Conservation (phyloP, 2,888 invertebrate genomes). For the Pachymerium ferrugineum region DNA sequence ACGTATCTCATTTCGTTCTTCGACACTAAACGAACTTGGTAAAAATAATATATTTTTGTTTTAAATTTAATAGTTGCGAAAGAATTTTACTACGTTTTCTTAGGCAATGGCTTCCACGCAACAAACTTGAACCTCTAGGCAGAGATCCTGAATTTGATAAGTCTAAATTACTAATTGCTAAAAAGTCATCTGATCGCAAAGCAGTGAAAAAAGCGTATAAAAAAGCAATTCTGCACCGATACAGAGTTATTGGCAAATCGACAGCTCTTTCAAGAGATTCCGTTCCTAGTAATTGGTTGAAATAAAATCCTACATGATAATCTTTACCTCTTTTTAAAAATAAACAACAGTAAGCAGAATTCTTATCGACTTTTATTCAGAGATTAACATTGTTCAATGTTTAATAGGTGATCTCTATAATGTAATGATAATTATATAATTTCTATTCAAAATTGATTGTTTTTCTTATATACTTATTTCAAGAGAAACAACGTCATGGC, state of each 20-base stretch:
- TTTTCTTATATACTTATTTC: too few relatives aligned
- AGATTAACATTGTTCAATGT: too few relatives aligned
- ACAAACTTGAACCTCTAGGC: constrained; percentile 80
- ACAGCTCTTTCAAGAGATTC: constrained; percentile 40
- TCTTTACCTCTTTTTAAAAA: too few relatives aligned
- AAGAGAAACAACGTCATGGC: too few relatives aligned
- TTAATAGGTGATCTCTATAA: too few relatives aligned
- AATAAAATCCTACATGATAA: too few relatives aligned
- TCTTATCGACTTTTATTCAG: too few relatives aligned
- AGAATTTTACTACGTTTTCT: constrained; percentile 36
- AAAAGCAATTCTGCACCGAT: constrained; percentile 77
- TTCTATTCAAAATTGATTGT: too few relatives aligned
- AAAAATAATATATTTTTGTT: constrained; percentile 40
- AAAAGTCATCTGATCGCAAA: constrained; percentile 85
- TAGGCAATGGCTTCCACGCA: constrained; percentile 89
- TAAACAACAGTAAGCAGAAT: too few relatives aligned
- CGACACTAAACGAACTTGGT: constrained; percentile 90
- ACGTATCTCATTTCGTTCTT: constrained; percentile 89
- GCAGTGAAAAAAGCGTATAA: constrained; percentile 91
- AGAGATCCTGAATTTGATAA: constrained; percentile 65
- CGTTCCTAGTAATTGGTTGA: constrained; percentile 38
- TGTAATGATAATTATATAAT: too few relatives aligned
- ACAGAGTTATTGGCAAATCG: constrained; percentile 48
- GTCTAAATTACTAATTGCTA: constrained; percentile 72
- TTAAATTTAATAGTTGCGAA: neutral